Base-by-base conservation (phyloP, 2,888 invertebrate species). In the Scelioninae gen. 2 region DNA sequence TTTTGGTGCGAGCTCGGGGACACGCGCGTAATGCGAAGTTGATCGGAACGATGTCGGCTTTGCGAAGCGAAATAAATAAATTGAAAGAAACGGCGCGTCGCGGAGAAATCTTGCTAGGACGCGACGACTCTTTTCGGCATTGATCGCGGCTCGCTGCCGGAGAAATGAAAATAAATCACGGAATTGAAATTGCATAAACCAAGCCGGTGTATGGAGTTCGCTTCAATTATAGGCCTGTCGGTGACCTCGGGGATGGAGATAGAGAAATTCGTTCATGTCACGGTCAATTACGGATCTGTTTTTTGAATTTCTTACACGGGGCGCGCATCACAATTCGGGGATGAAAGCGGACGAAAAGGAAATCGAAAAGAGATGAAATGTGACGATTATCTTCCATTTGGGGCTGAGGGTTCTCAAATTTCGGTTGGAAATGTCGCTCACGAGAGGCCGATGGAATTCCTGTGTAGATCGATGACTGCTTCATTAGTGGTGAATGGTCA, bases 81-180 rank as follows among this genome's bases (percentile, higher is more conserved):
- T 55, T 55, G 69, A 50, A 46, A 41, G 60, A 19, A 58, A 50
- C 1, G 52, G 16, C 39, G 48, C 37, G 48, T 41, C 52, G 41
- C 22, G 37, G 64, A 55, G 74, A 55, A 39, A 70, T 70, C 48
- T 63, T 70, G 39, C 58, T 65, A 70, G 64, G 45, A 46, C 55
- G 52, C 52, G 41, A 55, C 22, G 7, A 1, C 67, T 60, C 46
- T 64, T 50, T 61, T 46, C 68, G 46, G 31, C 60, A 74, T 76
- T 71, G 78, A 78, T 77, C 78, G 76, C 46, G 43, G 58, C 48
- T 35, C 48, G 76, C 73, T 73, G 74, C 74, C 71, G 67, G 73
- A 77, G 70, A 78, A 74, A 77, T 76, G 78, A 73, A 75, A 80
- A 81, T 82, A 82, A 82, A 82, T 81, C 80, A 80, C 65, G 76